Conservation (phyloP, 2,888 invertebrate genomes). For the Philaethria dido region DNA sequence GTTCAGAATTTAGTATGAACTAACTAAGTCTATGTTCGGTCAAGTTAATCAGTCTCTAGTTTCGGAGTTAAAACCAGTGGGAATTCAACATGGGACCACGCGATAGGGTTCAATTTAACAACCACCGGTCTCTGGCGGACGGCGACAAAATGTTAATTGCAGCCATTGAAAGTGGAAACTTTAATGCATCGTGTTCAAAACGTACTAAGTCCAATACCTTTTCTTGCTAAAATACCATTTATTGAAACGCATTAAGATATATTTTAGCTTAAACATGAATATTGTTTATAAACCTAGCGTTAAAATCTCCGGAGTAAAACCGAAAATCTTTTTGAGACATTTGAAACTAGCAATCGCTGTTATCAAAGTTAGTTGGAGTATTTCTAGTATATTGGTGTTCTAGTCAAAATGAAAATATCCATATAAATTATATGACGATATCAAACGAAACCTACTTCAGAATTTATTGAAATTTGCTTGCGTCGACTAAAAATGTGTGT, state of each 20-base stretch:
- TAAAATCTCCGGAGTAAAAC: slow-evolving; percentile 36
- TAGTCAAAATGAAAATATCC: background rate
- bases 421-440: background rate
- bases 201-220: slow-evolving; percentile 29
- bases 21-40: slow-evolving; percentile 44
- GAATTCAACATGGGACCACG: slow-evolving; percentile 49
- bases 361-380: slow-evolving; percentile 15
- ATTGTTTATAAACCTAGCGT: slow-evolving; percentile 24
- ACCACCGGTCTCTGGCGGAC: slow-evolving; percentile 47
- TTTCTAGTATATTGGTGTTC: background rate
- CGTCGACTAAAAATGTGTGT: slow-evolving; percentile 18
- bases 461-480: slow-evolving; percentile 9
- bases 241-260: slow-evolving; percentile 22
- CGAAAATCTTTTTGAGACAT: slow-evolving; percentile 36
- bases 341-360: slow-evolving; percentile 23
- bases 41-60: slow-evolving; percentile 50
- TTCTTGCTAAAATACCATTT: slow-evolving; percentile 32
- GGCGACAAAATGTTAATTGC: slow-evolving; percentile 53
- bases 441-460: background rate
- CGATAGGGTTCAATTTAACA: slow-evolving; percentile 51
- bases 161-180: slow-evolving; percentile 51
- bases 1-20: slow-evolving; percentile 43
- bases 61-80: slow-evolving; percentile 47
- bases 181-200: slow-evolving; percentile 40
- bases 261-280: slow-evolving; percentile 14